phyloP scores from a whole-genome alignment of 2,113 vertebrate genomes.

The Tyto alba region DNA sequence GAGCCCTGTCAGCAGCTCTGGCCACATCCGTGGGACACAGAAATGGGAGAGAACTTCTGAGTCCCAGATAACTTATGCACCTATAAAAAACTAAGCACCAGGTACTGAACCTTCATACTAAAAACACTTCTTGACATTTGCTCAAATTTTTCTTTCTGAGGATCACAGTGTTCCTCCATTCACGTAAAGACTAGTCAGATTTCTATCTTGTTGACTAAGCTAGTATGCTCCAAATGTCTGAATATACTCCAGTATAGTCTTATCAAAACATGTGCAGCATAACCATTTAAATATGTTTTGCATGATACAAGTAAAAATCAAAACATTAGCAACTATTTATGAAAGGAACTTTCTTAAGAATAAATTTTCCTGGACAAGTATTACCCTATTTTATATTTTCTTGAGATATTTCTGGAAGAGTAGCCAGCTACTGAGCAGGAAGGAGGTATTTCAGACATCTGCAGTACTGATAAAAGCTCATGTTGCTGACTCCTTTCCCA shows the following conservation, averaged over 20 bases:
- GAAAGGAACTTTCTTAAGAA: neutral
- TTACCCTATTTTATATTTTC: neutral
- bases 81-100: neutral
- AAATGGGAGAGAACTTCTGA: neutral
- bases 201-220: neutral
- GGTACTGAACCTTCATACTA: neutral
- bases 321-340: neutral
- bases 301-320: neutral
- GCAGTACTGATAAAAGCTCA: neutral
- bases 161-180: neutral
- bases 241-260: neutral
- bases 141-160: neutral
- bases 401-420: neutral
- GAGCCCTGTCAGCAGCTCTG: neutral
- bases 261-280: neutral
- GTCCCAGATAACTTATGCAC: neutral
- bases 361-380: neutral
- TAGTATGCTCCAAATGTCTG: neutral
- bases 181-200: accelerated
- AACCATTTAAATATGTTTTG: neutral
- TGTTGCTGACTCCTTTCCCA: neutral
- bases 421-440: neutral
- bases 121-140: neutral
- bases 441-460: neutral
- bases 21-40: neutral